Evolutionary conservation across 53 echinoderm and acorn worm genomes (phyloP), one percentile per base, ranked within the genome.

Genomic region (Astropecten irregularis): DNA sequence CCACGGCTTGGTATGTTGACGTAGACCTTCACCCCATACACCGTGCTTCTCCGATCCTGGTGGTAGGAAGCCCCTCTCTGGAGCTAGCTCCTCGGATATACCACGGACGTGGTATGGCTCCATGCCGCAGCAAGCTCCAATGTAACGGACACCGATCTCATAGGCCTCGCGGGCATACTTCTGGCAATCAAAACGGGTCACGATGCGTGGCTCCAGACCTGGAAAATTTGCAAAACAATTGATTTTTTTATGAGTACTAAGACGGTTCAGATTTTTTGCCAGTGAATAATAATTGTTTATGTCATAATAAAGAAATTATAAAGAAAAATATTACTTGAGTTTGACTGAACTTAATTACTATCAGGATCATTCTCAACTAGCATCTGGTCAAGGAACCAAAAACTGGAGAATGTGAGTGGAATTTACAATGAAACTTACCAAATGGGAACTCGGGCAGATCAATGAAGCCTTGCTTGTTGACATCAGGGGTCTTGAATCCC

Each of bases 1-100:
- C 96, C 96, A 96, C 32, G 96, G 96, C 65, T 96, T 96, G 68
- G 96, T 96, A 48, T 96, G 96, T 54, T 89, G 63, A 10, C 85
- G 59, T 15, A 96, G 76, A 13, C 96, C 96, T 36, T 92, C 89
- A 36, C 96, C 96, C 96, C 96, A 96, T 47, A 77, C 46, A 25
- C 82, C 96, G 56, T 96, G 96, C 66, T 96, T 96, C 84, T 91
- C 70, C 0, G 91, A 88, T 30, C 89, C 96, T 3, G 56, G 53
- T 0, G 81, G 81, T 9, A 81, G 4, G 44, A 14, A 54, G 67
- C 69, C 69, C 14, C 48, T 28, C 54, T 86, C 63, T 1, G 26
- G 7, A 10, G 56, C 0, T 25, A 88, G 76, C 83, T 90, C 90
- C 76, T 88, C 87, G 10, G 91, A 74, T 9, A 94, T 86, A 13